A percentile compares a stretch with the other conserved stretches of the same genome.
phyloP scores from a whole-genome alignment of 2,113 vertebrate genomes.

The Rostratula benghalensis region DNA sequence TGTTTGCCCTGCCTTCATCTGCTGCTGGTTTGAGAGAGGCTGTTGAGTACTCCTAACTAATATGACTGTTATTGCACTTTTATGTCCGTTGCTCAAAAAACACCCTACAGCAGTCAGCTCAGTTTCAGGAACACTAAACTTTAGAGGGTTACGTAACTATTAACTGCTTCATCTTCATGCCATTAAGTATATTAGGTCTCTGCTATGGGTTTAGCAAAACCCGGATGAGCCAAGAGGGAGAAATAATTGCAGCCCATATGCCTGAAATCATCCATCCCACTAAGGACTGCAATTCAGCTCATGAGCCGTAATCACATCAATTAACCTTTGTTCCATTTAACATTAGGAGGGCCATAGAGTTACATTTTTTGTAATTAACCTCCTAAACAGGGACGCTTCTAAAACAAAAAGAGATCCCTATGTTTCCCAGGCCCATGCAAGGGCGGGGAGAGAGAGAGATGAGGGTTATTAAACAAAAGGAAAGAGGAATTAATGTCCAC shows the following conservation, averaged over 20 bases:
- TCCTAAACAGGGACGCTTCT: constrained; percentile 27
- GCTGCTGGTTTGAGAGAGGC: background rate
- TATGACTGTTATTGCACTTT: background rate
- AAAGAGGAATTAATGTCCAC: background rate
- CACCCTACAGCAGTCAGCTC: background rate
- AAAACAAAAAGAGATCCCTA: constrained; percentile 21
- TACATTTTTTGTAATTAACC: constrained; percentile 56
- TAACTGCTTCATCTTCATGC: constrained; percentile 9
- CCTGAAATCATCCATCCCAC: constrained; percentile 49
- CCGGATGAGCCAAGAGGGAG: constrained; percentile 19
- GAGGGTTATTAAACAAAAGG: background rate
- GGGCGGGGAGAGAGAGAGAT: background rate
- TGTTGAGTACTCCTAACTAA: background rate
- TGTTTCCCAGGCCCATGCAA: background rate
- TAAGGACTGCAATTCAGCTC: constrained; percentile 46
- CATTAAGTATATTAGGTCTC: constrained; percentile 43
- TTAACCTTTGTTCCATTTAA: constrained; percentile 62
- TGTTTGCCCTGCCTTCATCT: background rate
- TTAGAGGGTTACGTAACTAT: background rate
- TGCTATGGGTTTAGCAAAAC: constrained; percentile 43
- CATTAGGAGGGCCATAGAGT: constrained; percentile 38
- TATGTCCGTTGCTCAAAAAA: background rate
- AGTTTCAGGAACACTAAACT: background rate
- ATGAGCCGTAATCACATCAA: constrained; percentile 49
- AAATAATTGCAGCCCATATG: constrained; percentile 51